Conservation (phyloP, 2,888 invertebrate genomes). For the Heliconius aoede region DNA sequence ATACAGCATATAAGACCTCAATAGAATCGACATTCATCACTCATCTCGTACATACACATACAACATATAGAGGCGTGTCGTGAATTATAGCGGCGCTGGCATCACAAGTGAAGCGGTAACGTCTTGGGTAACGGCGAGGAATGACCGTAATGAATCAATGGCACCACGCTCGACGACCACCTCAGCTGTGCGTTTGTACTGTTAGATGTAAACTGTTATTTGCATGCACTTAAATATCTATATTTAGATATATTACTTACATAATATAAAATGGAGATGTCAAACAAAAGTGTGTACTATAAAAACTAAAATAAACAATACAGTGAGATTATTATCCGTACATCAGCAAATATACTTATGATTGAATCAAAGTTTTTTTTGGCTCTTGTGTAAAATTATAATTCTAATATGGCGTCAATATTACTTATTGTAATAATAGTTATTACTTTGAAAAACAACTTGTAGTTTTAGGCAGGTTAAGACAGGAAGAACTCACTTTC, state of each 20-base stretch:
- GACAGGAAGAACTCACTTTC: too few relatives aligned
- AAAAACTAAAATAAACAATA: too few relatives aligned
- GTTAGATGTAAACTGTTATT: constrained; percentile 23
- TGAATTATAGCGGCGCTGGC: neutral
- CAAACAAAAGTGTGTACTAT: too few relatives aligned
- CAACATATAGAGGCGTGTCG: neutral
- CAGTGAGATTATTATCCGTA: too few relatives aligned
- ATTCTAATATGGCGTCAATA: too few relatives aligned
- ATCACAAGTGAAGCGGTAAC: constrained; percentile 26
- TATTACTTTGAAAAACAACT: too few relatives aligned
- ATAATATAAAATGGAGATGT: too few relatives aligned
- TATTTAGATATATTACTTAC: neutral
- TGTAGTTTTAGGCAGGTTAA: too few relatives aligned
- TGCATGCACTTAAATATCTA: neutral
- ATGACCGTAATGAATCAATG: constrained; percentile 27
- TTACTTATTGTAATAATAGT: too few relatives aligned
- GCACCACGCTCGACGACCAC: constrained; percentile 15
- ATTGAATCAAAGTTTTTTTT: too few relatives aligned
- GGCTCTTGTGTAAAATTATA: too few relatives aligned
- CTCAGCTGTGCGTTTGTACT: constrained; percentile 27
- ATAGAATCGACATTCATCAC: neutral
- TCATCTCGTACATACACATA: neutral
- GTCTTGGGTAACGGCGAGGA: constrained; percentile 31
- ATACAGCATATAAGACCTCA: neutral
- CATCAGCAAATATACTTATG: too few relatives aligned